Evolutionary conservation across 2,113 vertebrate species (phyloP), one percentile per base, ranked within the genome.

Genomic region (Cisticola juncidis): DNA sequence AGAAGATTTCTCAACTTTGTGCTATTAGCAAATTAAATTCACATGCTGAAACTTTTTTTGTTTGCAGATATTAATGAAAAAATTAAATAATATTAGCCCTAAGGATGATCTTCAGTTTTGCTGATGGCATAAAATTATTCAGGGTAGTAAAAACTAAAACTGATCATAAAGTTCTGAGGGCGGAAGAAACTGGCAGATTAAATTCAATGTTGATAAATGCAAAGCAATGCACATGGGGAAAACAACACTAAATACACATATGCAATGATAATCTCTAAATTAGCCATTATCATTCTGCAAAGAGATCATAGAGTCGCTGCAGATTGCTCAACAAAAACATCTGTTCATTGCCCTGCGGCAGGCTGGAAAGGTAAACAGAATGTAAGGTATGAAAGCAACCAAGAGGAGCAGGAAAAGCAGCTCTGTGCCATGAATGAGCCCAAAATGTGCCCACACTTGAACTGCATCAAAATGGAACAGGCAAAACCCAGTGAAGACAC

Each of bases 241-340:
- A 94, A 94, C 94, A 96, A 90, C 94, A 78, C 95, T 97, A 95
- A 96, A 94, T 84, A 94, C 88, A 94, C 80, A 93, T 86, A 95
- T 86, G 95, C 88, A 84, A 48, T 90, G 91, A 93, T 94, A 94
- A 88, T 71, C 69, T 94, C 94, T 96, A 94, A 96, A 96, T 95
- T 95, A 92, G 92, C 92, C 91, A 93, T 97, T 96, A 95, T 81
- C 92, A 90, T 94, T 96, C 92, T 95, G 92, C 80, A 88, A 90
- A 96, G 95, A 92, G 86, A 93, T 95, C 92, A n/a, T 56, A 90
- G 82, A 96, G 91, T 78, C 0, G 4, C 86, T 97, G 94, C 82
- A 88, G 86, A 93, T 70, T 95, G 91, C 91, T 95, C 80, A 81
- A 92, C 72, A 92, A 26, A 90, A 95, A 81, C 96, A 95, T 94